Base-by-base conservation (phyloP, 53 echinoderm and acorn worm genomes). In the Apostichopus leukothele region DNA sequence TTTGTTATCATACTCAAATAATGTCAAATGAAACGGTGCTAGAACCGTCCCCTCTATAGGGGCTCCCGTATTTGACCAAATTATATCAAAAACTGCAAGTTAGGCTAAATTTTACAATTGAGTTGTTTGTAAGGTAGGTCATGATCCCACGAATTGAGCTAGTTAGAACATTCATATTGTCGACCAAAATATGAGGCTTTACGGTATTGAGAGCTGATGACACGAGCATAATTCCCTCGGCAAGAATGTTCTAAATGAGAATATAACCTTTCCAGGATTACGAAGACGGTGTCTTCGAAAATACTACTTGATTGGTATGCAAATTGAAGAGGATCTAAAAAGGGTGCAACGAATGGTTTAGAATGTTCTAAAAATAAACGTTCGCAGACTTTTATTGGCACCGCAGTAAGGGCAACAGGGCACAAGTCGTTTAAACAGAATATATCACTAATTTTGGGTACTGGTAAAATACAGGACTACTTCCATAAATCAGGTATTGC, bases 331-430 rank as follows among this genome's bases (percentile, higher is more conserved):
- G 27, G 27, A 9, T 86, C 71, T 68, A 85, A 67, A 67, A 79
- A 52, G 16, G 10, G n/a, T 51, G 1, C 25, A 51, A 52, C 59
- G 9, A 57, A 55, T 9, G 55, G 83, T 86, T 66, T 66, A 3
- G 26, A 1, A 67, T 68, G 50, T 19, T 68, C 52, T 50, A 67
- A 86, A 86, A 86, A 67, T 71, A 86, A 21, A 66, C 73, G 86
- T 50, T 85, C 6, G 13, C 63, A 63, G 9, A 50, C 13, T 71
- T 67, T 5, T 51, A 86, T 67, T 10, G 86, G 39, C 7, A 86
- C 86, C 10, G 73, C 50, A 20, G 27, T 66, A 5, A 86, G 50
- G 8, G 67, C 50, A 13, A 86, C 39, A 71, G 71, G 73, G 21
- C 71, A 14, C 3, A 66, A 10, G 86, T 86, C 86, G 20, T 86